Evolutionary conservation across 1,140 invertebrate genomes (phyloP), one percentile per base, ranked within the genome.

Genomic region (Trichoplusia ni): DNA sequence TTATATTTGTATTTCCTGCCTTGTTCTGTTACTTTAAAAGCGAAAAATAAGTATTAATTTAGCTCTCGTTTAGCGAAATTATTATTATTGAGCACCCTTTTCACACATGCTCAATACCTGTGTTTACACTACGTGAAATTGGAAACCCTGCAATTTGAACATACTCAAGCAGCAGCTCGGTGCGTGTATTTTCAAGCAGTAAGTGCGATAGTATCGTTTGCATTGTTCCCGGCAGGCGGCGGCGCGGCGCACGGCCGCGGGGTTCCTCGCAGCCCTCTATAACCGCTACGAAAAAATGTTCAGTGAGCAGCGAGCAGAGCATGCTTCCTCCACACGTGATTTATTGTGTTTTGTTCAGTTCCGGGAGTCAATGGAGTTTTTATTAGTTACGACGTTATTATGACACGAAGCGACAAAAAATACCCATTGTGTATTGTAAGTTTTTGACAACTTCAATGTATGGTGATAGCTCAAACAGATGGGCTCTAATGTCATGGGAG

Each of bases 301-400:
- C 49, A 44, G 13, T 29, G 23, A n/a, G 23, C 8, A 47, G n/a
- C n/a, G n/a, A n/a, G n/a, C 4, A 2, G 35, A 37, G 49, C 49
- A 38, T 54, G 35, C 27, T 56, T 56, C 51, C 61, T 54, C 25
- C 37, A 21, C 18, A 14, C 44, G 73, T 82, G 81, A 86, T 86
- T 86, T 86, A 84, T 85, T 59, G 56, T 49, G 56, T 74, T 77
- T 77, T 80, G 77, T 77, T 64, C 64, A 78, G 75, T 81, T 86
- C 81, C 81, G 84, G 81, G 79, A 84, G 73, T 75, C 74, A 61
- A 76, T 73, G 59, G 64, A 61, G 74, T 81, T 79, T 85, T 78
- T 81, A 81, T 79, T 79, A 59, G 70, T 62, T 54, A 38, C 31
- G 61, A 67, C 67, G 35, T 75, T 58, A 73, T 80, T 81, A 61